Conservation (phyloP, 2,888 invertebrate genomes). For the Spialia ferax region DNA sequence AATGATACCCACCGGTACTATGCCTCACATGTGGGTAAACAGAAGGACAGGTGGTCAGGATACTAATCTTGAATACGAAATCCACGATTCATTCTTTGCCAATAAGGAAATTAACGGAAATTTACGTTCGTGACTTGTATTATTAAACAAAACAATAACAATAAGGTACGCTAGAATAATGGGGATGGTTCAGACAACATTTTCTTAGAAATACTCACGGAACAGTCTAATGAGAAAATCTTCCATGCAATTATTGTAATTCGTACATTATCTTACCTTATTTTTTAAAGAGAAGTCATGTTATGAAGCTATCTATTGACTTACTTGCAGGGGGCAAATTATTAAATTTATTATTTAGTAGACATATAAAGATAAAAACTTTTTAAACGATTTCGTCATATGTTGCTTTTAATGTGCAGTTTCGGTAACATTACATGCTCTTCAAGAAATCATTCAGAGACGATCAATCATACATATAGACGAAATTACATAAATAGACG, state of each 20-base stretch:
- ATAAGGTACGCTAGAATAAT: slow-evolving; percentile 33
- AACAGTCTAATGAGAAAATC: slow-evolving; percentile 30
- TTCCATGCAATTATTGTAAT: slow-evolving; percentile 28
- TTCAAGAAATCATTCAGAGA: too few relatives aligned
- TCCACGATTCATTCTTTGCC: slow-evolving; percentile 36
- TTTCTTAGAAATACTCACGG: slow-evolving; percentile 27
- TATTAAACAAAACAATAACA: slow-evolving; percentile 36
- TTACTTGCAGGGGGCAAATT: too few relatives aligned
- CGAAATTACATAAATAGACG: too few relatives aligned
- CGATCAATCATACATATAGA: too few relatives aligned
- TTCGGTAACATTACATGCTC: too few relatives aligned
- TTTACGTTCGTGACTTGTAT: slow-evolving; percentile 45
- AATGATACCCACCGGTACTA: slow-evolving; percentile 4
- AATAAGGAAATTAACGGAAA: slow-evolving; percentile 52
- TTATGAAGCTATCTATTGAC: too few relatives aligned
- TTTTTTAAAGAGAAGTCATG: slow-evolving; percentile 24
- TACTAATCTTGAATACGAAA: slow-evolving; percentile 45
- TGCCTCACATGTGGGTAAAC: slow-evolving; percentile 30
- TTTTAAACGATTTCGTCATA: too few relatives aligned
- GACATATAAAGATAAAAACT: too few relatives aligned
- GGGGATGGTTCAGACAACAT: slow-evolving; percentile 32
- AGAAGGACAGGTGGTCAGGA: slow-evolving; percentile 44
- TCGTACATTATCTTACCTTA: slow-evolving; percentile 22
- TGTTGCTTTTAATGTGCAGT: too few relatives aligned
- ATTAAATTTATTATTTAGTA: too few relatives aligned